Conservation (phyloP, 2,113 vertebrate genomes). For the Hippocampus guttulatus region DNA sequence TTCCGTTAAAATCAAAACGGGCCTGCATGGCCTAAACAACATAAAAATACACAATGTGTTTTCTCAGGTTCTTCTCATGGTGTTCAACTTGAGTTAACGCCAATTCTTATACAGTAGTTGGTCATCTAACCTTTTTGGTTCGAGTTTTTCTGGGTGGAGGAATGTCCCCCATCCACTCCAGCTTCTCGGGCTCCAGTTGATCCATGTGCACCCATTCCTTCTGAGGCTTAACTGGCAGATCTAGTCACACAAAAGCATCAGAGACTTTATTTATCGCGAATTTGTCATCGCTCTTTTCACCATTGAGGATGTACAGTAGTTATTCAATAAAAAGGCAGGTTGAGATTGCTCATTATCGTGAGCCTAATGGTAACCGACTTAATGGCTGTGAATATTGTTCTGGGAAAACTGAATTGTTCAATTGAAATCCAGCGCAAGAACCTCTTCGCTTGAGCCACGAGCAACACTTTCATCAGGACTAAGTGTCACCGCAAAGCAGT, state of each 20-base stretch:
- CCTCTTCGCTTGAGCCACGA: slow-evolving; percentile 6
- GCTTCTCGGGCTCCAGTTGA: slow-evolving; percentile 86
- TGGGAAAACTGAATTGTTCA: neutral
- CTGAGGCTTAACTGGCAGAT: slow-evolving; percentile 80
- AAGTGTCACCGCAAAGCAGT: slow-evolving; percentile 42
- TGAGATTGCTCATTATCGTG: neutral
- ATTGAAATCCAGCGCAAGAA: neutral
- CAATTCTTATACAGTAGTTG: neutral
- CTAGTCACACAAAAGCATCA: slow-evolving; percentile 46
- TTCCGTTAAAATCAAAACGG: slow-evolving; percentile 88
- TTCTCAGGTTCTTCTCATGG: neutral
- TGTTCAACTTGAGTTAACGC: neutral
- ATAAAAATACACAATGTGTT: slow-evolving; percentile 13
- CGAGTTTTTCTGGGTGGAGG: slow-evolving; percentile 74
- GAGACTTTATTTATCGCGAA: neutral
- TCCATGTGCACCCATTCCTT: slow-evolving; percentile 95
- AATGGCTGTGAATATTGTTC: neutral
- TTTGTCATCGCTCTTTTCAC: neutral
- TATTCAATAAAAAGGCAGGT: neutral
- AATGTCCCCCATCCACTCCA: slow-evolving; percentile 89
- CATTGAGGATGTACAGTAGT: neutral
- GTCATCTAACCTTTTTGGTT: slow-evolving; percentile 77
- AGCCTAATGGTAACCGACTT: neutral
- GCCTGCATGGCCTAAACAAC: slow-evolving; percentile 87
- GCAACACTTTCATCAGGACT: slow-evolving; percentile 10